Evolutionary conservation across 2,113 vertebrate genomes (phyloP), one percentile per base, ranked within the genome.

Genomic region (Clinocottus analis): DNA sequence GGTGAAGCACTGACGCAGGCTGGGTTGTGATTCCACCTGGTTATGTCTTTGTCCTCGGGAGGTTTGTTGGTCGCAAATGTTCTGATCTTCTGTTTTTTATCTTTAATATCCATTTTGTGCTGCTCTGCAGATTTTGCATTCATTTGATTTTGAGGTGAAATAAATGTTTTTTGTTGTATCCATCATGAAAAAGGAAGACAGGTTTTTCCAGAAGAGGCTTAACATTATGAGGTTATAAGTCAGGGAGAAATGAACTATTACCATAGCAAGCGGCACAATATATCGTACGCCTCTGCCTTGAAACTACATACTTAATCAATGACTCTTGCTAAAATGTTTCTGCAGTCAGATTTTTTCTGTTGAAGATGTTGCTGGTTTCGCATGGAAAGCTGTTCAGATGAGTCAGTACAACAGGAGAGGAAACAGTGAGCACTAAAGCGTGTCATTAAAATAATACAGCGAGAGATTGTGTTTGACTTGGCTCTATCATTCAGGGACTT

Each of bases 251-350:
- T 0, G 3, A 41, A 13, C 27, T 45, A 27, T 19, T 19, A 25
- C 31, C n/a, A 29, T 29, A 35, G 29, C 29, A 25, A 31, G n/a
- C n/a, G n/a, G n/a, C 2, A 0, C 33, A 56, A 69, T 43, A 55
- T n/a, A 39, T 11, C 64, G 21, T 49, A 23, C 35, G 13, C 25
- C 11, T 66, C 7, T 63, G 37, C 25, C 5, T 41, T 23, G 59
- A 72, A 80, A 53, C 17, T n/a, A 21, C 55, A 33, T 13, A 27
- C 60, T 56, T 45, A 55, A 63, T 55, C 27, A 41, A 25, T 27
- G 1, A 31, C n/a, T 31, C 4, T 17, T 31, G 11, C 41, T 27
- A 8, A 74, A 64, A 60, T 33, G 19, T 63, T 11, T 43, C 29
- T 41, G 59, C 39, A 51, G 80, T 5, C 19, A 39, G 19, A 29